Base-by-base conservation (phyloP, 2,888 invertebrate genomes). In the Amphipyra berbera region DNA sequence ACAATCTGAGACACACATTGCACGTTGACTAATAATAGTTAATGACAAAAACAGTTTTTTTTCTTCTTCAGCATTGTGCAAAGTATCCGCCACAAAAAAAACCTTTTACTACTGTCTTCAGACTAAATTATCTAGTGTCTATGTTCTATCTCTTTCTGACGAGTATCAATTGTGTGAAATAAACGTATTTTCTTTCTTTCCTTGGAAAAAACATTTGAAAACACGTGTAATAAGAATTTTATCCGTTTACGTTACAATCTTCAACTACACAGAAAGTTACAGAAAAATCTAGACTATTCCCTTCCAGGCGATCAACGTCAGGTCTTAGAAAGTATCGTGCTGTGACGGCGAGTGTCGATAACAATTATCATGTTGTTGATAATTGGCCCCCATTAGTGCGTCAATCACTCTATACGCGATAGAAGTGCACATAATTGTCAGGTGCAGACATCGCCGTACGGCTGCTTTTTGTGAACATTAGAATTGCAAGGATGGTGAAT, bases 321-420 rank as follows among this genome's bases (percentile, higher is more conserved):
- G 58, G 59, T 69, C 67, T 69, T 68, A 79, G 73, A 77, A 79
- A 76, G 79, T 73, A 67, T 59, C 57, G 59, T 12, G 59, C 37
- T 27, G 47, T 49, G 76, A 48, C 50, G 48, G n/a, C 41, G 47
- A 49, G 68, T 71, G 71, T 70, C 66, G 66, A 76, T 68, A 73
- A 69, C 67, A 70, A 79, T 76, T 76, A 79, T 76, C 70, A 65
- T 52, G 63, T 48, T 56, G 69, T 61, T 21, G 67, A 62, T 79
- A 76, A 78, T 78, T 70, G 58, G n/a, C 15, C 12, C 37, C 61
- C 63, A 76, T 73, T 73, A 78, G 46, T 54, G 55, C 76, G 76
- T 77, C 77, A 79, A 67, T 77, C 79, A 76, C 40, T 57, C 45
- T 2, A 30, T 7, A 7, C 30, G 6, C 2, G 68, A 50, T 45